These are phyloP conservation scores for Drymonia ruficornis DNA, from an alignment of 2,888 invertebrate species.

Conservation along the genomic window DNA sequence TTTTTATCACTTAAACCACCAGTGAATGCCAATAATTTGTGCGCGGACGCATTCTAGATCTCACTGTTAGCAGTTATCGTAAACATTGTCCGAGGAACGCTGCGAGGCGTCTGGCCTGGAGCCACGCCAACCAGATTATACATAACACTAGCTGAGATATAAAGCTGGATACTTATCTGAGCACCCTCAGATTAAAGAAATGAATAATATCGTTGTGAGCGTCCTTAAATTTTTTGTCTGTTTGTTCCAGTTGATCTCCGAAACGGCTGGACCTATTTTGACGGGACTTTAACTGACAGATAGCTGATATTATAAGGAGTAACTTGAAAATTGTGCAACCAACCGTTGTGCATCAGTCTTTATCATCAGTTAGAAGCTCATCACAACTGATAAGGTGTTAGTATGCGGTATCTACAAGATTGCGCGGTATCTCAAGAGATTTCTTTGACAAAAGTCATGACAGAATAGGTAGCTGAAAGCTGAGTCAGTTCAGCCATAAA, in stretches of 20 bases:
- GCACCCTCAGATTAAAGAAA: too few species aligned
- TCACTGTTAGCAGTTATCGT: conserved; percentile 36
- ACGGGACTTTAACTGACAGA: too few species aligned
- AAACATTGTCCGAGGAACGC: conserved; percentile 40
- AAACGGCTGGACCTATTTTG: too few species aligned
- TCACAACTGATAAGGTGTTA: neutral
- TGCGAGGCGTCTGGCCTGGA: conserved; percentile 22
- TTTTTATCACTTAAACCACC: conserved; percentile 5
- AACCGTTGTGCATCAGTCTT: neutral
- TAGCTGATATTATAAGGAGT: too few species aligned
- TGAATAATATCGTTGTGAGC: too few species aligned
- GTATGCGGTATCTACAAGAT: neutral
- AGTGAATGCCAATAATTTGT: conserved; percentile 12
- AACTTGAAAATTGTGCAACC: too few species aligned
- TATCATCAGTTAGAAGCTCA: neutral
- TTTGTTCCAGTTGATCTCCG: too few species aligned
- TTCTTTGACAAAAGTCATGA: too few species aligned
- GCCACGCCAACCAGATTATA: conserved; percentile 26
- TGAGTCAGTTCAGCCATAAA: too few species aligned
- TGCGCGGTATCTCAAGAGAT: neutral
- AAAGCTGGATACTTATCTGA: neutral
- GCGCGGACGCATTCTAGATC: conserved; percentile 29
- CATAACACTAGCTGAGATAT: neutral
- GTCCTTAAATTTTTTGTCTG: too few species aligned
- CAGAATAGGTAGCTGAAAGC: too few species aligned